Conservation (phyloP, 2,888 invertebrate genomes). For the Sesia apiformis region DNA sequence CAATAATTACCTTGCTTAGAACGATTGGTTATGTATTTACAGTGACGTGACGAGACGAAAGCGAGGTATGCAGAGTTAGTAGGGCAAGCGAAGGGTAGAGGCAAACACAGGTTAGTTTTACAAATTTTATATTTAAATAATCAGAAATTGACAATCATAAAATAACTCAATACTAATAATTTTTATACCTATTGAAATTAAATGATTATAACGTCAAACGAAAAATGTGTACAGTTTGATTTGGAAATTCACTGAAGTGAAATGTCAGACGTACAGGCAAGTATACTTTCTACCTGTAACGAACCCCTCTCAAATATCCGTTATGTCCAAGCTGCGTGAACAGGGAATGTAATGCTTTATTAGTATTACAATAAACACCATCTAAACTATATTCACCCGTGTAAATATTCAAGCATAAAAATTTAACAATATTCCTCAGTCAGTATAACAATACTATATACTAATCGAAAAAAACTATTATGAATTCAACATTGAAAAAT, state of each 20-base stretch:
- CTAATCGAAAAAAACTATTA: constrained; percentile 31
- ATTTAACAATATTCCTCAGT: constrained; percentile 51
- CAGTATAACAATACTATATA: constrained; percentile 45
- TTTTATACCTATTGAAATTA: constrained; percentile 42
- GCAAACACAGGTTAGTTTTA: constrained; percentile 47
- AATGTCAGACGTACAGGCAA: not conserved
- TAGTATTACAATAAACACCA: constrained; percentile 34
- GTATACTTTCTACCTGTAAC: constrained; percentile 52
- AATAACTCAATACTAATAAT: constrained; percentile 46
- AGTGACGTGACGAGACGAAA: not conserved
- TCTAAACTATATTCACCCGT: constrained; percentile 41
- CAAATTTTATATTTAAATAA: constrained; percentile 48
- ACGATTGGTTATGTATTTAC: not conserved
- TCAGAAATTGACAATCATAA: constrained; percentile 49
- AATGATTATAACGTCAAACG: constrained; percentile 8
- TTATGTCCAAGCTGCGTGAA: constrained; percentile 65
- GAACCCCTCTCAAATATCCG: constrained; percentile 61
- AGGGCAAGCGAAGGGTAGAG: constrained; percentile 36
- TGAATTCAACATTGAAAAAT: constrained; percentile 22
- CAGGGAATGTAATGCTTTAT: constrained; percentile 31
- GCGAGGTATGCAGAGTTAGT: constrained; percentile 14
- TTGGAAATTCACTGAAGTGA: not conserved
- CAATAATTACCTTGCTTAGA: no score
- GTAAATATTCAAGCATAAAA: constrained; percentile 46
- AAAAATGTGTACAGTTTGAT: not conserved